phyloP scores from a whole-genome alignment of 2,888 invertebrate genomes.

The Melanostoma mellinum region DNA sequence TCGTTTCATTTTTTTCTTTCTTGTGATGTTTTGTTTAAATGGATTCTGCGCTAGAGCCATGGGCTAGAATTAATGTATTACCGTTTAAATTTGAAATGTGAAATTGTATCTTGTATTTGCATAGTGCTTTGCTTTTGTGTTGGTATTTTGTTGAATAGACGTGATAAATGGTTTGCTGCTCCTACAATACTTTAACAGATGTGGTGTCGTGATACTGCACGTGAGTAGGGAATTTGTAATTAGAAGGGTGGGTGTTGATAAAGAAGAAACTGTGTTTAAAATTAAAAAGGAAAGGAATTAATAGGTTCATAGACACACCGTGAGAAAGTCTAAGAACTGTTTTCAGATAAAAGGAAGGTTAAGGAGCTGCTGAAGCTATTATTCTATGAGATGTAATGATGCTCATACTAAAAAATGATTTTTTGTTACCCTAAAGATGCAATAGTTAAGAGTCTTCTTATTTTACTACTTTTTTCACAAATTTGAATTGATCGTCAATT shows the following conservation, averaged over 20 bases:
- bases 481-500: no score
- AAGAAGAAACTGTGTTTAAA: not conserved
- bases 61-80: slow-evolving; percentile 72
- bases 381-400: no score
- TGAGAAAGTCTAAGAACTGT: no score
- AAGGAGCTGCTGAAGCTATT: no score
- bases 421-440: no score
- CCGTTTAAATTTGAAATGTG: slow-evolving; percentile 46
- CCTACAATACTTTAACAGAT: slow-evolving; percentile 41
- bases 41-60: slow-evolving; percentile 68
- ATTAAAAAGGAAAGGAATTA: not conserved
- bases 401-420: no score
- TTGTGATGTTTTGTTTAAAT: slow-evolving; percentile 16
- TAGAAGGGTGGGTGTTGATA: not conserved
- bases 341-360: no score
- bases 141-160: slow-evolving; percentile 47
- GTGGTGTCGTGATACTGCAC: slow-evolving; percentile 56
- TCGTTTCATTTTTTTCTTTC: slow-evolving; percentile 1
- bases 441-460: no score
- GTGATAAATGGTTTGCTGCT: slow-evolving; percentile 36
- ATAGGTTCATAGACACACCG: not conserved
- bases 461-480: no score
- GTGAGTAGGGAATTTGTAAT: slow-evolving; percentile 52
- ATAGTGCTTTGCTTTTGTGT: slow-evolving; percentile 51
- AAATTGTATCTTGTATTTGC: slow-evolving; percentile 70